Evolutionary conservation across 2,797 vertebrate genomes (phyloP), one percentile per base, ranked within the genome.

Genomic region (Myotis vivesi): DNA sequence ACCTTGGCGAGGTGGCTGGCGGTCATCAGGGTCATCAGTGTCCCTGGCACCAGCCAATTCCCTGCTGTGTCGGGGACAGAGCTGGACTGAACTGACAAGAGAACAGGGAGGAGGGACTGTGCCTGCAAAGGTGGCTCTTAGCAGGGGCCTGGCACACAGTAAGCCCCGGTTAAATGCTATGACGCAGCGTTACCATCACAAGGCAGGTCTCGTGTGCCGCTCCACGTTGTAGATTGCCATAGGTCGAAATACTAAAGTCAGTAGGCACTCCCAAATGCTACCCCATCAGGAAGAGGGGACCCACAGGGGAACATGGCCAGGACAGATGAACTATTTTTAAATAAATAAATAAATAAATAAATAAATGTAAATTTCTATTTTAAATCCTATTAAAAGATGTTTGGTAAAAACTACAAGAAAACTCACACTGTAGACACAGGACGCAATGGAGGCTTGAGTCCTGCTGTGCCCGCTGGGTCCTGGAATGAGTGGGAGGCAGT

Each of bases 401-500:
- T 30, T 64, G 25, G 12, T 49, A 53, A 72, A 77, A 89, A 44
- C n/a, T 12, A 53, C 16, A 49, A 76, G 28, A 68, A 81, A 72
- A 44, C 13, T 75, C 17, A 6, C 30, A 10, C n/a, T 33, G 19
- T 53, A 41, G 73, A 62, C 44, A 41, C 76, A 87, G 89, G 22
- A 55, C 33, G 12, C 55, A 49, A 38, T 2, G 38, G 55, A 72
- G 51, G 38, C 8, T 23, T 44, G 51, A 53, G 75, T 15, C 10
- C 11, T 69, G 13, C 33, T 62, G 15, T 51, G 7, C 33, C 11
- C 12, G 12, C 2, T 5, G 12, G 4, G 57, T 44, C 68, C 73
- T 41, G 11, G 49, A 57, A 16, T 2, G 0, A 3, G 3, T 8
- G 3, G 33, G 6, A 30, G 22, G 66, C 41, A 57, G 28, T 0